phyloP scores from a whole-genome alignment of 2,113 vertebrate species.

The Aphyosemion australe region DNA sequence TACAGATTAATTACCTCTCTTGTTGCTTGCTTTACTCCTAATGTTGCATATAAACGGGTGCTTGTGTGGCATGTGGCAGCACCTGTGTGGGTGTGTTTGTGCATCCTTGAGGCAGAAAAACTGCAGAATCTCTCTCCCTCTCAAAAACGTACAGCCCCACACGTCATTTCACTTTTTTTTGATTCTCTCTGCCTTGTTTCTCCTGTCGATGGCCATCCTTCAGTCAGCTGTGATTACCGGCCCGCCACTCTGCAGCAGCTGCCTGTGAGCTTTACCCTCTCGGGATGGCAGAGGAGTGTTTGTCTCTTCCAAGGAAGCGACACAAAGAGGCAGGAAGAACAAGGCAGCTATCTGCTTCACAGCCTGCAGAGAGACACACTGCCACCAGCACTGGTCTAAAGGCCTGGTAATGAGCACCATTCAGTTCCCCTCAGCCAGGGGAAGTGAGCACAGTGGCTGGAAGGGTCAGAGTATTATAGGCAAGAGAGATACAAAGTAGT shows the following conservation, averaged over 20 bases:
- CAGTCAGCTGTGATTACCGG: slow-evolving; percentile 27
- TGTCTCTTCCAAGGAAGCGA: slow-evolving; percentile 42
- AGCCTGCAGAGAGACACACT: slow-evolving; percentile 47
- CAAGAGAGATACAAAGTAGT: slow-evolving; percentile 26
- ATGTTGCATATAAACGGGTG: slow-evolving; percentile 11
- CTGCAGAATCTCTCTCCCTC: slow-evolving; percentile 8
- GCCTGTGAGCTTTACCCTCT: slow-evolving; percentile 24
- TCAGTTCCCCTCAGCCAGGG: slow-evolving; percentile 41
- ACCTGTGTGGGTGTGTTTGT: not conserved
- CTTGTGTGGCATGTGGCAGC: not conserved
- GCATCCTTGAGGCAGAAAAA: not conserved
- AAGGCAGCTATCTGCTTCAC: slow-evolving; percentile 46
- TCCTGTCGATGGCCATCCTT: slow-evolving; percentile 22
- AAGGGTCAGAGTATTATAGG: slow-evolving; percentile 35
- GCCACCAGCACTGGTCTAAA: slow-evolving; percentile 49
- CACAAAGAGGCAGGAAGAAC: slow-evolving; percentile 46
- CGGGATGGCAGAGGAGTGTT: slow-evolving; percentile 22
- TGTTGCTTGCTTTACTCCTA: slow-evolving; percentile 1
- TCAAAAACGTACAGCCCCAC: not conserved
- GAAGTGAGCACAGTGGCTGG: slow-evolving; percentile 33
- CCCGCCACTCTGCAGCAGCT: slow-evolving; percentile 35
- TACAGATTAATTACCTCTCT: slow-evolving; percentile 22
- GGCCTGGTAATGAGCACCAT: slow-evolving; percentile 55
- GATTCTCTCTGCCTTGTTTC: not conserved
- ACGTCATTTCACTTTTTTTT: not conserved